Base-by-base conservation (phyloP, 2,113 vertebrate species). In the Parotia lawesii region DNA sequence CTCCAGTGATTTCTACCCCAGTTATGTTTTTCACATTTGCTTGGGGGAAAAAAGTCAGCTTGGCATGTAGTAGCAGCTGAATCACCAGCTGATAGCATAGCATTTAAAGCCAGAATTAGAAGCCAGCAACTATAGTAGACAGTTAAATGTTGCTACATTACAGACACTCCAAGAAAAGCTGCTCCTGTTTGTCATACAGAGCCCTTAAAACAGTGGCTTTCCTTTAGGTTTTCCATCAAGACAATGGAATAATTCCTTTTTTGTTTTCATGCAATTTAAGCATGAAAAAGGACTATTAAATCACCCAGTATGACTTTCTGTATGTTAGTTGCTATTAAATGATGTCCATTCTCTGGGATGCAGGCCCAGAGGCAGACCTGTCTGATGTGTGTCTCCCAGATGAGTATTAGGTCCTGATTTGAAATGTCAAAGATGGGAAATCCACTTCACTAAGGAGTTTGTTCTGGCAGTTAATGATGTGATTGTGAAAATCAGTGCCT, bases 61-160 rank as follows among this genome's bases (percentile, higher is more conserved):
- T 91, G 75, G 92, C 78, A 70, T 50, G 78, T 95, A 91, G 92
- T 94, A 93, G 78, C 95, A 91, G 85, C 92, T 96, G 92, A 95
- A 87, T 91, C 96, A 94, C 75, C 85, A 93, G 85, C 79, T 93
- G 85, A 93, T 45, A 93, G 78, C 90, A 51, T 50, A 87, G 78
- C 87, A 42, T 87, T 91, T 79, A 79, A 90, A 92, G 75, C 92
- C 87, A 90, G 78, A 91, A 93, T 96, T 91, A 85, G 95, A 91
- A 93, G 40, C 54, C 78, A 73, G 38, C 3, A 21, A 74, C 71
- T 86, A 25, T 70, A 85, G 93, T 67, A 85, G 82, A 69, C 42
- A 87, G 66, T 54, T 20, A 80, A 69, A 80, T 57, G 42, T 70
- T 93, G 90, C 67, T 89, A 77, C 74, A 50, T 89, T 82, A 27